Conservation (phyloP, 2,113 vertebrate species). For the Piaya cayana region DNA sequence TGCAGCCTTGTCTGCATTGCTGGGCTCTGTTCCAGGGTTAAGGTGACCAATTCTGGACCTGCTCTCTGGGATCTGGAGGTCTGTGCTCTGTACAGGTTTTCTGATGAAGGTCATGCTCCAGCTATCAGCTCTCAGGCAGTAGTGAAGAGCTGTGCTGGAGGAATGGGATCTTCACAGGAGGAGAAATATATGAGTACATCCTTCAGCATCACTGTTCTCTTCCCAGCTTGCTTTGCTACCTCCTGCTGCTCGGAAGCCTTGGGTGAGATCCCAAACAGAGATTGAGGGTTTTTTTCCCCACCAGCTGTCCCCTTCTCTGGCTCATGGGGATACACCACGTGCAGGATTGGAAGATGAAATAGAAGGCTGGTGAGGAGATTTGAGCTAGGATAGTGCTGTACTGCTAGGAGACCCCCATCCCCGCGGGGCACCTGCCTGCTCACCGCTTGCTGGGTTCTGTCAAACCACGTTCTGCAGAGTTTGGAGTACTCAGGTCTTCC, state of each 20-base stretch:
- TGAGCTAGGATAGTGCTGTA: neutral
- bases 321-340: neutral
- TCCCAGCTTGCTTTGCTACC: neutral
- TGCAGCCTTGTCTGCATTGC: neutral
- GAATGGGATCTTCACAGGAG: neutral
- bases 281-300: neutral
- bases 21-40: fast-evolving
- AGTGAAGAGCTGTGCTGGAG: neutral
- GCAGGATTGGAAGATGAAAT: neutral
- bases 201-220: neutral
- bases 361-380: neutral
- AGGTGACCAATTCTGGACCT: neutral
- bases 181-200: neutral
- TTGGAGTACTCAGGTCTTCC: neutral
- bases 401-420: fast-evolving
- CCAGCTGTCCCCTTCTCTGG: neutral
- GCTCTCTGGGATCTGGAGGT: neutral
- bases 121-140: neutral
- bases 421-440: neutral
- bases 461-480: fast-evolving
- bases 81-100: neutral
- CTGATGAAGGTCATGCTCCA: fast-evolving
- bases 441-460: neutral
- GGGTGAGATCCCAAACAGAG: neutral
- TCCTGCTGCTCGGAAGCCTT: neutral